Evolutionary conservation across 35 echinoderm and acorn worm species (phyloP).

Genomic region (Nesometra sesokonis): DNA sequence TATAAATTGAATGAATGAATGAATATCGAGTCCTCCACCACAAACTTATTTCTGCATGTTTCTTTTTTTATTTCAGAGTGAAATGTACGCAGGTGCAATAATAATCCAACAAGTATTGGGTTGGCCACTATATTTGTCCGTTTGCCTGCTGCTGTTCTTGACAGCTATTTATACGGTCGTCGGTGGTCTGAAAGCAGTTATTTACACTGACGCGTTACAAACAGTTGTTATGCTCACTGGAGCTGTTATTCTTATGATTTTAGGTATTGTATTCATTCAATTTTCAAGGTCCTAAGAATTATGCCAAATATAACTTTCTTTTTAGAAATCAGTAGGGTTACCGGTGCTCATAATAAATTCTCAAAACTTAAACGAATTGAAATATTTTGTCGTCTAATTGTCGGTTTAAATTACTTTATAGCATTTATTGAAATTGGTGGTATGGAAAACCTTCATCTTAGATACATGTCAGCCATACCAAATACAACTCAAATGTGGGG

Average conservation of each 20-base stretch:
- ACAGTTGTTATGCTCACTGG: slow-evolving; percentile 75
- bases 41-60: not conserved
- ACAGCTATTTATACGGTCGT: slow-evolving; percentile 76
- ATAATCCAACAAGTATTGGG: slow-evolving; percentile 79
- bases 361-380: not conserved
- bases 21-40: no score
- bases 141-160: slow-evolving; percentile 49
- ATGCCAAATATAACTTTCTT: not conserved
- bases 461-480: slow-evolving; percentile 75
- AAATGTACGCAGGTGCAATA: slow-evolving; percentile 86
- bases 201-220: slow-evolving; percentile 92
- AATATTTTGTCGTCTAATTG: not conserved
- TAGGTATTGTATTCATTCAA: no score
- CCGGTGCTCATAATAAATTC: not conserved
- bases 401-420: not conserved
- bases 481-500: slow-evolving; percentile 34
- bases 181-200: slow-evolving; percentile 88
- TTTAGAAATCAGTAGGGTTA: not conserved
- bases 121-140: slow-evolving; percentile 66
- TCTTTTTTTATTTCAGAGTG: slow-evolving; percentile 34
- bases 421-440: slow-evolving; percentile 42
- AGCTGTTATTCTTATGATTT: slow-evolving; percentile 48
- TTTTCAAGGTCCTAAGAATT: not conserved
- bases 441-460: slow-evolving; percentile 25
- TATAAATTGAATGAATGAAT: no score